Evolutionary conservation across 2,113 vertebrate genomes (phyloP).

Genomic region (Calidris pygmaea): DNA sequence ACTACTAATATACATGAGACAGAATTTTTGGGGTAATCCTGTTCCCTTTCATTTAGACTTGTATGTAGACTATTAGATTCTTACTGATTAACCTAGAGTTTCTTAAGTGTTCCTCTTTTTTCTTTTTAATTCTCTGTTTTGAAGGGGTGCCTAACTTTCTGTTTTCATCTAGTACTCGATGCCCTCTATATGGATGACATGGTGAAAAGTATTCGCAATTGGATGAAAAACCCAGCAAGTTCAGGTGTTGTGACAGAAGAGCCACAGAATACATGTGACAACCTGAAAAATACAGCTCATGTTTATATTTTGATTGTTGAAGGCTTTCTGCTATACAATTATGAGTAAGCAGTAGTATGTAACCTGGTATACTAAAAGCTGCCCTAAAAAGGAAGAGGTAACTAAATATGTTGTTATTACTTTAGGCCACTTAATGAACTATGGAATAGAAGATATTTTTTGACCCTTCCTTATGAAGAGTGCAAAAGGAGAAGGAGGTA

Average conservation of each 20-base stretch:
- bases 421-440: constrained; percentile 84
- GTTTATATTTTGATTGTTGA: constrained; percentile 86
- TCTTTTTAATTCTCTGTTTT: not conserved
- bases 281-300: not conserved
- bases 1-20: not conserved
- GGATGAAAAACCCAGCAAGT: constrained; percentile 70
- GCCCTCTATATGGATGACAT: constrained; percentile 91
- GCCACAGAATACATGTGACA: not conserved
- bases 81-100: not conserved
- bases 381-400: not conserved
- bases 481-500: constrained; percentile 90
- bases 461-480: constrained; percentile 89
- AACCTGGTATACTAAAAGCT: not conserved
- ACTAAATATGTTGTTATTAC: constrained; percentile 46
- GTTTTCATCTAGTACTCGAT: constrained; percentile 78
- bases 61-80: not conserved
- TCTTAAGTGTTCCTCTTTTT: not conserved
- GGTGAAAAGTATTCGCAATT: constrained; percentile 78
- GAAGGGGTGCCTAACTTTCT: not conserved
- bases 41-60: not conserved
- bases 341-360: constrained; percentile 78
- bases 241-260: constrained; percentile 28
- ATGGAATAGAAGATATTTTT: constrained; percentile 87
- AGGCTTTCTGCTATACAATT: constrained; percentile 93
- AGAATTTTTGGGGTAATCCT: not conserved